A percentile compares a stretch with the other conserved stretches of the same genome.
phyloP scores from a whole-genome alignment of 2,113 vertebrate genomes.

The Galeopterus variegatus region DNA sequence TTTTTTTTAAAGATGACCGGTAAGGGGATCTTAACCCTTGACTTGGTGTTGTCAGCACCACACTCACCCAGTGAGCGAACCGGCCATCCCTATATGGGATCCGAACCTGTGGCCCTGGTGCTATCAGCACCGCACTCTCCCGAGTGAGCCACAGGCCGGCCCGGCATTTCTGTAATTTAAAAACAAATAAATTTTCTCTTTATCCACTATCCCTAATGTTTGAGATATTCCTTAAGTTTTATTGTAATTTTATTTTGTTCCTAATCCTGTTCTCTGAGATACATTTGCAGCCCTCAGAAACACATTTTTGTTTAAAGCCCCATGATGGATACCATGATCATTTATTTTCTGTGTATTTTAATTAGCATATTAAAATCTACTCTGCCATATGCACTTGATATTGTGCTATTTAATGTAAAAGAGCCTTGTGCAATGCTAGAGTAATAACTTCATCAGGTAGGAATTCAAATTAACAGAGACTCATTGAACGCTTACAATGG shows the following conservation, averaged over 20 bases:
- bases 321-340: not conserved
- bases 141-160: too few species aligned
- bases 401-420: not conserved
- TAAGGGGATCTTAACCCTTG: too few species aligned
- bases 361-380: not conserved
- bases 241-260: not conserved
- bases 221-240: not conserved
- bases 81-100: too few species aligned
- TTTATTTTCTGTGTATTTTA: not conserved
- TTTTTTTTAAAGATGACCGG: too few species aligned
- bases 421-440: not conserved
- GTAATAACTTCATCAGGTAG: not conserved
- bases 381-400: not conserved
- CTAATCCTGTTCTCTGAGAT: not conserved
- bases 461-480: not conserved
- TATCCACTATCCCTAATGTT: not conserved
- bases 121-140: too few species aligned
- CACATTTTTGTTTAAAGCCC: not conserved
- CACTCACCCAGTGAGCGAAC: too few species aligned
- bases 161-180: slow-evolving; percentile 1
- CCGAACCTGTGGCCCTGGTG: too few species aligned
- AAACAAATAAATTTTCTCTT: slow-evolving; percentile 37
- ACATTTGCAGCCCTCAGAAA: not conserved
- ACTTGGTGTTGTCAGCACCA: too few species aligned
- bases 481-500: too few species aligned